Evolutionary conservation across 2,113 vertebrate species (phyloP), one percentile per base, ranked within the genome.

Genomic region (Tragulus kanchil): DNA sequence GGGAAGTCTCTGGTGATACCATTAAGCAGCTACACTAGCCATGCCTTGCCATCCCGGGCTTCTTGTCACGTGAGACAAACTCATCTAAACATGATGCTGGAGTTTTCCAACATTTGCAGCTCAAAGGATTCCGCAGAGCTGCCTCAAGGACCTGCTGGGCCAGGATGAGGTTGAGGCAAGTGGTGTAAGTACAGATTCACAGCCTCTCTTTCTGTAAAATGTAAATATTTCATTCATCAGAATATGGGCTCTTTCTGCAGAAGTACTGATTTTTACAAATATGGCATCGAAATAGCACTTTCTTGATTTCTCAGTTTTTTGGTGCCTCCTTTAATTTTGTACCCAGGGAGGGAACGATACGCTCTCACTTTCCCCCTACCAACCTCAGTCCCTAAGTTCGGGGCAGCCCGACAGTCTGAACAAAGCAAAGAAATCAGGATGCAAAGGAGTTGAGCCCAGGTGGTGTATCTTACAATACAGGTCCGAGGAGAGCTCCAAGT

Each of bases 201-300:
- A 87, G 75, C 6, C 50, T 50, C 8, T 65, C 45, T 79, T 94
- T 78, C 78, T 87, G 84, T 59, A 90, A 94, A 87, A 67, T 50
- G 61, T 78, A 61, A 54, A 52, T 45, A 42, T 83, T 96, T 23
- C 87, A 54, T 56, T 85, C 26, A 83, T 23, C 36, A 73, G 45
- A 45, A 45, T 73, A 36, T 31, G 16, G 31, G 50, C n/a, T 64
- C 67, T 77, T 85, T 96, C 26, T 56, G 59, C 59, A 87, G 45
- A 78, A 62, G 69, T 90, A 71, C 58, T 87, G 3, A 85, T 81
- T 85, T 93, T 83, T 83, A 21, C 50, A 84, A 61, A 83, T 26
- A 84, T 3, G 21, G 28, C 62, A 89, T 67, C 56, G 65, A 93
- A 93, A 84, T 16, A 89, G 11, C 31, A 90, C 31, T 58, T 69